Evolutionary conservation across 2,888 invertebrate genomes (phyloP).

Genomic region (Scaptomyza polygonia): DNA sequence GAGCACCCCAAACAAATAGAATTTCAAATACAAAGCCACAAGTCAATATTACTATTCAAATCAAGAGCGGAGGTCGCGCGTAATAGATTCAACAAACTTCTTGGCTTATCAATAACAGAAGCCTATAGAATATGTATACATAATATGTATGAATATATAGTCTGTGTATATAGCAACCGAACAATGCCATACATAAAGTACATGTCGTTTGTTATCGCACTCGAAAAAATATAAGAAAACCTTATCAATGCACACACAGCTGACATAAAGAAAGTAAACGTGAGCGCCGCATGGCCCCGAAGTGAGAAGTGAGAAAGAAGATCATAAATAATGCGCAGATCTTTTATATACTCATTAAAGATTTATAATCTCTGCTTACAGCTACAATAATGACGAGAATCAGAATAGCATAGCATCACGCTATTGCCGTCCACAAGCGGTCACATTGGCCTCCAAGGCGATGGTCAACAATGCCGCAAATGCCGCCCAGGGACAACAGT

Average conservation of each 20-base stretch:
- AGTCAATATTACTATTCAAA: constrained; percentile 30
- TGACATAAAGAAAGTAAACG: constrained; percentile 58
- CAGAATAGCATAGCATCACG: constrained; percentile 75
- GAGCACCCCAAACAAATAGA: constrained; percentile 15
- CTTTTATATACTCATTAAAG: constrained; percentile 22
- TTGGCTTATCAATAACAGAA: constrained; percentile 55
- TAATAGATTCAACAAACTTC: constrained; percentile 48
- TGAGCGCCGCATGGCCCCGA: constrained; percentile 38
- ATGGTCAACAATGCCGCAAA: constrained; percentile 82
- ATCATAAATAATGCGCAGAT: constrained; percentile 54
- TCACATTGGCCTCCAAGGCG: constrained; percentile 82
- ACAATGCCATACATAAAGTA: constrained; percentile 48
- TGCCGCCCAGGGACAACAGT: constrained; percentile 62
- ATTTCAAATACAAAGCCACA: constrained; percentile 10
- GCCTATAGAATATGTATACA: constrained; percentile 16
- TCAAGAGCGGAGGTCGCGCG: constrained; percentile 56
- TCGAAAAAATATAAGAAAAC: constrained; percentile 48
- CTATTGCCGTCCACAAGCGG: constrained; percentile 83
- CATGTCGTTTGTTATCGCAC: constrained; percentile 43
- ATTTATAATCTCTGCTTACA: constrained; percentile 53
- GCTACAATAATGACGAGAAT: constrained; percentile 82
- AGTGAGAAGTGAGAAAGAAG: background rate
- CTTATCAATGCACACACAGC: constrained; percentile 42
- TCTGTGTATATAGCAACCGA: constrained; percentile 21
- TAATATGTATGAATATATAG: background rate